Evolutionary conservation across 2,113 vertebrate species (phyloP).

Genomic region (Phyllopteryx taeniolatus): DNA sequence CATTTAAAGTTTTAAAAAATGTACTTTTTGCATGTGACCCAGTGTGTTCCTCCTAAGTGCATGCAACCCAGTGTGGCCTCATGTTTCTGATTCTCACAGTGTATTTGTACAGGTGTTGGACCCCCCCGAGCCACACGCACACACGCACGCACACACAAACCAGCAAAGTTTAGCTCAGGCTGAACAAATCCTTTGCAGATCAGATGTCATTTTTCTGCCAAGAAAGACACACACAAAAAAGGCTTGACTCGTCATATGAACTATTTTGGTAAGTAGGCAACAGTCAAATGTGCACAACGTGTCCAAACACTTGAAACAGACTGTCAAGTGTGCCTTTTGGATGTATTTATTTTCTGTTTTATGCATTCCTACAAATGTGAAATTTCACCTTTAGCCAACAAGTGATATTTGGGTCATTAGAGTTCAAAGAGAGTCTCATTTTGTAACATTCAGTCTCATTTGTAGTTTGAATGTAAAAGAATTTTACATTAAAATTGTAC

Average conservation of each 20-base stretch:
- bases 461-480: too few relatives aligned
- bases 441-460: too few relatives aligned
- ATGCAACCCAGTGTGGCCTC: neutral
- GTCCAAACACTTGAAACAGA: neutral
- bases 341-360: neutral
- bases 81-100: neutral
- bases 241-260: neutral
- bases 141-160: too few relatives aligned
- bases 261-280: neutral
- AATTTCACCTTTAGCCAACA: too few relatives aligned
- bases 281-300: neutral
- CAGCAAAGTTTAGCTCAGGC: neutral
- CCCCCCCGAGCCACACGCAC: neutral
- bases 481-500: too few relatives aligned
- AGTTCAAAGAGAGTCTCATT: too few relatives aligned
- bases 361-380: neutral
- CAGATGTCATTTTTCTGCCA: neutral
- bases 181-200: neutral
- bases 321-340: neutral
- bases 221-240: neutral
- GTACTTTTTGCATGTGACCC: neutral
- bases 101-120: neutral
- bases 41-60: neutral
- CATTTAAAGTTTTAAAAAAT: neutral
- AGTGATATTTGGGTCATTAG: too few relatives aligned